These are phyloP conservation scores for Gobionotothen gibberifrons DNA, from an alignment of 2,797 vertebrate species.

Conservation along the genomic window DNA sequence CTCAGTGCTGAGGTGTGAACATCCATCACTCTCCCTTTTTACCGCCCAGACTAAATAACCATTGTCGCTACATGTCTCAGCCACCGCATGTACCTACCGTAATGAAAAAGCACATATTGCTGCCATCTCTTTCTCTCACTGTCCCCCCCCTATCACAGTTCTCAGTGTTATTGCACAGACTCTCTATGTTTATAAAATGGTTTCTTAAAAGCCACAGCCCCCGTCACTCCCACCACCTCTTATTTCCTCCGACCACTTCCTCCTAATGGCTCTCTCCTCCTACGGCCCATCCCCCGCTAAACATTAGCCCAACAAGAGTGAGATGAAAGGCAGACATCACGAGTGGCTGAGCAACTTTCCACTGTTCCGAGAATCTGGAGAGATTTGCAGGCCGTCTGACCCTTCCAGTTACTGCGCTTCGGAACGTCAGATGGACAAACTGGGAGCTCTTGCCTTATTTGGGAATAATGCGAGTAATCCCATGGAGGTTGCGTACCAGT, in stretches of 20 bases:
- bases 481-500: constrained; percentile 70
- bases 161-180: constrained; percentile 65
- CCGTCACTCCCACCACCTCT: constrained; percentile 74
- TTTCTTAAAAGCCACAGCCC: constrained; percentile 77
- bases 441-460: constrained; percentile 77
- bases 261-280: constrained; percentile 76
- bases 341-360: constrained; percentile 75
- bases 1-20: constrained; percentile 31
- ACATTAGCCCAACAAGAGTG: constrained; percentile 77
- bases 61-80: constrained; percentile 42
- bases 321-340: constrained; percentile 80
- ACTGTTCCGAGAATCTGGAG: constrained; percentile 74
- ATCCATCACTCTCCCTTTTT: constrained; percentile 54
- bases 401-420: constrained; percentile 68
- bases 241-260: constrained; percentile 78
- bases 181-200: constrained; percentile 76
- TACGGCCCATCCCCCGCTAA: constrained; percentile 58
- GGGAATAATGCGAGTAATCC: constrained; percentile 74
- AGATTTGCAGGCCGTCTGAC: constrained; percentile 71
- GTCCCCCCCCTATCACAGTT: constrained; percentile 26
- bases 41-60: constrained; percentile 49
- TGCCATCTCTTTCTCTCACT: constrained; percentile 38
- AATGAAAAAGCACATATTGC: constrained; percentile 66
- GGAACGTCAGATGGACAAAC: constrained; percentile 62
- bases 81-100: constrained; percentile 35